phyloP scores from a whole-genome alignment of 1,140 invertebrate genomes.

The Drosophila equinoxialis region DNA sequence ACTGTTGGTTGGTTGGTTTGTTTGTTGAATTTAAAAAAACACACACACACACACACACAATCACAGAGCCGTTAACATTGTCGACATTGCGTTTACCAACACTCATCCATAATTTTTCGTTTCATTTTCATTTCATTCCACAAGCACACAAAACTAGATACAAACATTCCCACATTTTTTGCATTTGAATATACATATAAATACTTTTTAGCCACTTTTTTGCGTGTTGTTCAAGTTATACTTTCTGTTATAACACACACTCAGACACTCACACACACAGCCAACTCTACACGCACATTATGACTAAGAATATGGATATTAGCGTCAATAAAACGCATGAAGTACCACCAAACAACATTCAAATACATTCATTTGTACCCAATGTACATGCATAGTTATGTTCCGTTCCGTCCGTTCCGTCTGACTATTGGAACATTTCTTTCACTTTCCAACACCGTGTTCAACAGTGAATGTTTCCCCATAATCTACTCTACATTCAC shows the following conservation, averaged over 20 bases:
- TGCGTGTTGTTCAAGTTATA: constrained; percentile 10
- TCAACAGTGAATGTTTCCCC: neutral
- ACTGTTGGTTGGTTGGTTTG: constrained; percentile 53
- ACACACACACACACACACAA: neutral
- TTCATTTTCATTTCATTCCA: constrained; percentile 3
- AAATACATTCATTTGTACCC: neutral
- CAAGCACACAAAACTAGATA: neutral
- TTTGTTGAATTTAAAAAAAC: constrained; percentile 39
- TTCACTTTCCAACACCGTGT: neutral
- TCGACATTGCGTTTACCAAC: too few relatives aligned
- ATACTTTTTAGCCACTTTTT: constrained; percentile 8
- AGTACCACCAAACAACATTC: neutral
- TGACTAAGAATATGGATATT: neutral
- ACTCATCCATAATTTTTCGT: neutral
- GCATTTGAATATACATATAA: constrained; percentile 10
- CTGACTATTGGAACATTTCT: neutral
- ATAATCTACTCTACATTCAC: too few relatives aligned
- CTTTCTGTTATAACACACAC: constrained; percentile 19
- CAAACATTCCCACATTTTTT: neutral
- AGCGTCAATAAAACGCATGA: neutral
- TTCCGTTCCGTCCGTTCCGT: neutral
- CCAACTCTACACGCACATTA: neutral
- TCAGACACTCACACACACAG: neutral
- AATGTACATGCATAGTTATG: neutral
- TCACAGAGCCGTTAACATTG: too few relatives aligned